Evolutionary conservation across 2,888 invertebrate species (phyloP), one percentile per base, ranked within the genome.

Genomic region (Caenorhabditis plicata): DNA sequence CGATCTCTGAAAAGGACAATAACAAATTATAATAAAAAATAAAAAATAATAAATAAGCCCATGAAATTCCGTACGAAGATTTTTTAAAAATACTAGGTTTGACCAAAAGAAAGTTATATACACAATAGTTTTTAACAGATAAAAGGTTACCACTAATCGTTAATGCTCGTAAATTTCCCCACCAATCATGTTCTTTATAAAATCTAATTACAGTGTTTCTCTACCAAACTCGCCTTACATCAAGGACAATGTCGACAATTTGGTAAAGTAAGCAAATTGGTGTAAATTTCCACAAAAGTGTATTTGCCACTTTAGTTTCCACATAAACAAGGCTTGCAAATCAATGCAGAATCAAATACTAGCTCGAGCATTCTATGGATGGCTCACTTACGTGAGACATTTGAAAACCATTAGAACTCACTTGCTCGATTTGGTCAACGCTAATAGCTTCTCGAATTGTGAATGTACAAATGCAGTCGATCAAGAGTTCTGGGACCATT

Each of bases 281-380:
- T 15, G 36, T 36, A 9, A 8, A 36, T 42, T 33, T 36, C 11
- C 35, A 25, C 9, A 33, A 32, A n/a, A 44, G 36, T n/a, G 19
- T 17, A 7, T 15, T 31, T 19, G n/a, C 7, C 23, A n/a, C 68
- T 76, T 45, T 77, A 85, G 85, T 56, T 83, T 83, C 53, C 85
- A 86, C 36, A 83, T 87, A 62, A 85, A 89, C 81, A 85, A 90
- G 74, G 89, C 94, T 9, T 95, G 93, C 85, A 90, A 90, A 81
- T 92, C 91, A 1, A 94, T 94, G 93, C 88, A 89, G 60, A 87
- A 90, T 11, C 93, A 94, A 84, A 93, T 95, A 54, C 90, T 93
- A 67, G 92, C 92, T 0, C 85, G 94, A 54, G 94, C 94, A 13
- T 94, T 94, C 83, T 93, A 93, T 81, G 94, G 94, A 42, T 94